phyloP scores from a whole-genome alignment of 1,140 invertebrate species.

The Stratiolaelaps scimitus region DNA sequence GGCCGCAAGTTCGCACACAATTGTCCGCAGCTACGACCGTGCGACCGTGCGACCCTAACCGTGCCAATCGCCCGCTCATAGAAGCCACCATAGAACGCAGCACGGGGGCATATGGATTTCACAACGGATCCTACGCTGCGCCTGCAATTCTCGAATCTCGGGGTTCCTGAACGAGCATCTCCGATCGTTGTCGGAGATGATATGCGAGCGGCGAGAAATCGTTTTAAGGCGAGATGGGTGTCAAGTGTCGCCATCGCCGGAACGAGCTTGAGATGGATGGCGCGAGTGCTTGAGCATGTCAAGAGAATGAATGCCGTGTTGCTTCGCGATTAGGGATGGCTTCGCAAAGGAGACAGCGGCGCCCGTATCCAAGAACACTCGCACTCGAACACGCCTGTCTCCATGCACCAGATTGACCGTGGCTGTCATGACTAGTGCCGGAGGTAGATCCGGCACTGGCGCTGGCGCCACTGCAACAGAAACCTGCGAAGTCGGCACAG shows the following conservation, averaged over 20 bases:
- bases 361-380: too few relatives aligned
- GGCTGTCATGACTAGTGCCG: too few relatives aligned
- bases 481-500: too few relatives aligned
- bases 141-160: not conserved
- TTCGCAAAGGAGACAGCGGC: too few relatives aligned
- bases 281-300: constrained; percentile 42
- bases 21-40: not conserved
- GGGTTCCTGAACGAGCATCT: not conserved
- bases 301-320: too few relatives aligned
- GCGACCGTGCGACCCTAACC: not conserved
- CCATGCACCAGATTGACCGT: too few relatives aligned
- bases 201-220: not conserved
- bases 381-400: too few relatives aligned
- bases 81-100: not conserved
- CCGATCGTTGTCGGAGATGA: not conserved
- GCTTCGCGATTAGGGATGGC: too few relatives aligned
- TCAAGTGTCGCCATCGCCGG: constrained; percentile 38
- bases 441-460: too few relatives aligned
- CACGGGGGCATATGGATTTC: not conserved
- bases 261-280: constrained; percentile 42
- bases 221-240: not conserved
- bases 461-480: too few relatives aligned
- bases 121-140: not conserved
- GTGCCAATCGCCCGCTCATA: not conserved
- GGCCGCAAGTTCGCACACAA: too few relatives aligned